These are phyloP conservation scores for Cataglyphis albicans DNA, from an alignment of 2,888 invertebrate species.

Conservation along the genomic window DNA sequence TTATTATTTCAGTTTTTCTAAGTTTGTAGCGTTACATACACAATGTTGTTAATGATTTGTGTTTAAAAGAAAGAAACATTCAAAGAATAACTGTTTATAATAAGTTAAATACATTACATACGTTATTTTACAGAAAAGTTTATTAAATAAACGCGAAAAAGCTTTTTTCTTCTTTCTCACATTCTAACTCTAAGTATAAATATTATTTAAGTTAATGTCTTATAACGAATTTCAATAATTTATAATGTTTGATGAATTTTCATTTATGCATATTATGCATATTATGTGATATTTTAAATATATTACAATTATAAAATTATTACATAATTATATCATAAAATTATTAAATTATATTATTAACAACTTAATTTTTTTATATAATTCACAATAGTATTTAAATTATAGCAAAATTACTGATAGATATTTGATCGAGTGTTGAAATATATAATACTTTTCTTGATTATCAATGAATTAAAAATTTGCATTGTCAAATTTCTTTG, in stretches of 20 bases:
- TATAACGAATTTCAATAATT: background rate
- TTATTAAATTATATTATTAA: slow-evolving; percentile 5
- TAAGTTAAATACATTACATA: background rate
- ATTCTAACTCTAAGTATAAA: background rate
- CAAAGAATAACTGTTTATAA: background rate
- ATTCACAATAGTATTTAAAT: background rate
- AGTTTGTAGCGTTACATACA: background rate
- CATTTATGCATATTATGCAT: background rate
- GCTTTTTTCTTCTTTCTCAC: background rate
- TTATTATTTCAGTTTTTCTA: background rate
- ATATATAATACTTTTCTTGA: background rate
- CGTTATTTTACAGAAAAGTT: background rate
- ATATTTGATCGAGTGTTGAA: background rate
- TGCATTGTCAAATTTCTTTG: slow-evolving; percentile 12
- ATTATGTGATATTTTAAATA: background rate
- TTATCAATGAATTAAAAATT: slow-evolving; percentile 22
- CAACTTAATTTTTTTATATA: background rate
- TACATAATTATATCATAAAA: background rate
- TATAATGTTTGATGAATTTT: background rate
- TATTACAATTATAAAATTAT: background rate
- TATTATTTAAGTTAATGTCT: background rate
- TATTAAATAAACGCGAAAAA: background rate
- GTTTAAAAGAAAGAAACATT: background rate
- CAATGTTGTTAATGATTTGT: background rate
- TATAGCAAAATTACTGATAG: background rate